Conservation (phyloP, 2,888 invertebrate species). For the Synergus laeviventris region DNA sequence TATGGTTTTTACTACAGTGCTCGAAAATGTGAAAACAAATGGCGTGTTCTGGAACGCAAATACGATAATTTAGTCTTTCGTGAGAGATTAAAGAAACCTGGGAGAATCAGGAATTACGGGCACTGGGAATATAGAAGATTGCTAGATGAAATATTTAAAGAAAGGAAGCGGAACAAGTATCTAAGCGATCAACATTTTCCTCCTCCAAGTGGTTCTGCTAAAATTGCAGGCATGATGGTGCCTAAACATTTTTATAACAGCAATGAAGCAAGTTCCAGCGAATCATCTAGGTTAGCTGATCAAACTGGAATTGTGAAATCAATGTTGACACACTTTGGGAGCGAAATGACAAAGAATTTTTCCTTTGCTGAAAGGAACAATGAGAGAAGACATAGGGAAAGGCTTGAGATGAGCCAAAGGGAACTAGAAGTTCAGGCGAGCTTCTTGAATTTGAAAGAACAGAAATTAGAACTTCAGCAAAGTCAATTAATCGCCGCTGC, state of each 20-base stretch:
- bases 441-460: conserved; percentile 55
- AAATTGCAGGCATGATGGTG: neutral
- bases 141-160: conserved; percentile 69
- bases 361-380: conserved; percentile 53
- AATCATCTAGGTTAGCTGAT: conserved; percentile 17
- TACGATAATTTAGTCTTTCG: conserved; percentile 70
- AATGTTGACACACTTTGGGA: conserved; percentile 53
- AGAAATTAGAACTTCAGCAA: conserved; percentile 54
- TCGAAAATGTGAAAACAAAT: conserved; percentile 72
- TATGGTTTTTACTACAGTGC: conserved; percentile 67
- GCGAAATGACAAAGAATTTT: conserved; percentile 60
- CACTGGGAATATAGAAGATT: conserved; percentile 71
- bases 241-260: neutral
- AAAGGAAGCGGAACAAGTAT: conserved; percentile 61
- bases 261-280: conserved; percentile 42
- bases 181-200: conserved; percentile 60
- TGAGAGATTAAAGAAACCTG: conserved; percentile 68
- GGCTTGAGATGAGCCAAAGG: conserved; percentile 52
- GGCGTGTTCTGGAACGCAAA: conserved; percentile 70
- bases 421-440: conserved; percentile 57
- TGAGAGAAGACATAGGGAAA: conserved; percentile 58
- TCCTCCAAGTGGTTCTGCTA: conserved; percentile 50
- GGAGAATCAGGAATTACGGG: conserved; percentile 69
- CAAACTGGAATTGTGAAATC: conserved; percentile 41
- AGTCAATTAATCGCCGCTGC: conserved; percentile 53